A percentile compares a stretch with the other conserved stretches of the same genome.
These are phyloP conservation scores for Spea multiplicata DNA, from an alignment of 2,113 vertebrate species.

Conservation along the genomic window DNA sequence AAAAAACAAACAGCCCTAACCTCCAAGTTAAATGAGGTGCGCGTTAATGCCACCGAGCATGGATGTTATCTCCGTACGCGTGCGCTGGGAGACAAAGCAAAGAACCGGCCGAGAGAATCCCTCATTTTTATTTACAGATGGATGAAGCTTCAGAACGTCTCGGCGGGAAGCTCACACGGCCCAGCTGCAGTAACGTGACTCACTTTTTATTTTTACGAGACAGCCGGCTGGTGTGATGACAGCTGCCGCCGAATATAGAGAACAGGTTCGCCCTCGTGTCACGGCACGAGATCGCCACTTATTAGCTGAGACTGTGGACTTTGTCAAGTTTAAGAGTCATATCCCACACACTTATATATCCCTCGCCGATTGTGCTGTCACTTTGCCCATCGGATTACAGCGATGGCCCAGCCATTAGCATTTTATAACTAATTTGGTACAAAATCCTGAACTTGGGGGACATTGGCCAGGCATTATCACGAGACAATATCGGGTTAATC, in stretches of 20 bases:
- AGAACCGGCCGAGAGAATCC: background rate
- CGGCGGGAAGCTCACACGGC: background rate
- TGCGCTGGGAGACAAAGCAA: no score
- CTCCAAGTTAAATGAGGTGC: no score
- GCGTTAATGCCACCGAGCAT: no score
- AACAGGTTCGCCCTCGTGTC: background rate
- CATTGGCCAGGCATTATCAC: no score
- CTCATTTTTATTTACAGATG: conserved; percentile 18
- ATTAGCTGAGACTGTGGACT: background rate
- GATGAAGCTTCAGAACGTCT: conserved; percentile 3
- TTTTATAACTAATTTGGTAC: no score
- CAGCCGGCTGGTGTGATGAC: conserved; percentile 3
- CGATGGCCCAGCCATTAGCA: no score
- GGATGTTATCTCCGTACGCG: no score
- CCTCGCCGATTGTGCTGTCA: background rate
- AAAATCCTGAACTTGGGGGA: no score
- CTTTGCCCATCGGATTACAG: background rate
- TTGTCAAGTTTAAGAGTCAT: background rate
- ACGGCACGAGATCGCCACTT: background rate
- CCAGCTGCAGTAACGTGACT: background rate
- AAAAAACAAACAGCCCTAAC: no score
- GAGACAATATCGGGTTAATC: no score
- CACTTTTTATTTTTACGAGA: background rate
- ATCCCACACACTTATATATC: background rate
- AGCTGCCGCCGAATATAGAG: background rate